Percentiles rank a stretch among this genome's conserved stretches.
Conservation (phyloP, 2,113 vertebrate species). For the Petrocephalus microphthalmus region DNA sequence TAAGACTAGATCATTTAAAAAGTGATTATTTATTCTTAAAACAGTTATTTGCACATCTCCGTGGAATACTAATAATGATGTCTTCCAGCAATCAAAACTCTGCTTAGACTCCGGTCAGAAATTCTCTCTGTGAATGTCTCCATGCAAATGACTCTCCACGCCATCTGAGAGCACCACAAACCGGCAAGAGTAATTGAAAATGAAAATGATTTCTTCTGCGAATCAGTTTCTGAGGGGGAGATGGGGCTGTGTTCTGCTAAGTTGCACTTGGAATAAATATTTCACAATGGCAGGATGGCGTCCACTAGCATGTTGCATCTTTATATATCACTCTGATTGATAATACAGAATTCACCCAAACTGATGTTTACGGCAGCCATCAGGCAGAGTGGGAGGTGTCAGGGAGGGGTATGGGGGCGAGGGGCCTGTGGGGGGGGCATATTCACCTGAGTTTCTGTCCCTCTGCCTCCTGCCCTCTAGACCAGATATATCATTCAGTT, state of each 20-base stretch:
- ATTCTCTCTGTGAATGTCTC: background rate
- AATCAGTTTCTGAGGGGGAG: slow-evolving; percentile 18
- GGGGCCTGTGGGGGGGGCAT: no score
- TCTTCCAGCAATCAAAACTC: background rate
- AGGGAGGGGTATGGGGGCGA: background rate
- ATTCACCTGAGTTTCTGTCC: background rate
- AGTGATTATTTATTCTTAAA: slow-evolving; percentile 16
- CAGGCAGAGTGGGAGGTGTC: background rate
- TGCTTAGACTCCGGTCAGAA: background rate
- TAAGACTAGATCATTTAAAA: slow-evolving; percentile 44
- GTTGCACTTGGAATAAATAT: background rate
- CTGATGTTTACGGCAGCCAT: background rate
- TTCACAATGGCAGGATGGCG: background rate
- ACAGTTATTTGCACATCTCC: slow-evolving; percentile 1
- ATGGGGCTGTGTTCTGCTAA: background rate
- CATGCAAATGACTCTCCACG: slow-evolving; percentile 8
- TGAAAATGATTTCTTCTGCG: slow-evolving; percentile 28
- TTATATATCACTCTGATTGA: background rate
- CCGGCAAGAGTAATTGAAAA: slow-evolving; percentile 20
- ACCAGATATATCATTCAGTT: background rate
- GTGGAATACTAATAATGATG: background rate
- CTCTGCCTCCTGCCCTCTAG: background rate
- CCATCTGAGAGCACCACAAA: slow-evolving; percentile 4
- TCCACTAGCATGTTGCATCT: background rate
- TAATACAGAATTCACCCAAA: background rate